These are phyloP conservation scores for Mystacides longicornis DNA, from an alignment of 2,888 invertebrate species.

Conservation along the genomic window DNA sequence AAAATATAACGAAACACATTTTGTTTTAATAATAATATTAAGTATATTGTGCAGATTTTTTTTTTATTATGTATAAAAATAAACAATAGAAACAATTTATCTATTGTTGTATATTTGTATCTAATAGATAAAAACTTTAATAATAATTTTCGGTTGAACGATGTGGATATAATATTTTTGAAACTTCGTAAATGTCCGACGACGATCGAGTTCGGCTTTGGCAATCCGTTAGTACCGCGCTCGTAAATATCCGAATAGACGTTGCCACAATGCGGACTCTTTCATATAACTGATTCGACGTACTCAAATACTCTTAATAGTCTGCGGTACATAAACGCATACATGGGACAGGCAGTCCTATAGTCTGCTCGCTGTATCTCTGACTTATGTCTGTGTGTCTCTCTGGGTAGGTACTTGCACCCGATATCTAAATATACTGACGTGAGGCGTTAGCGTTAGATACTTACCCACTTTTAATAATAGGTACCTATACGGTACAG, in stretches of 20 bases:
- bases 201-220: slow-evolving; percentile 3
- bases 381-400: not conserved
- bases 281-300: slow-evolving; percentile 43
- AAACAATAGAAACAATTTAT: not conserved
- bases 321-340: slow-evolving; percentile 36
- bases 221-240: not conserved
- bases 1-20: not conserved
- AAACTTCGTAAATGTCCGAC: slow-evolving; percentile 14
- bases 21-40: not conserved
- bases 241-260: slow-evolving; percentile 27
- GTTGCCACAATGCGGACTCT: slow-evolving; percentile 50
- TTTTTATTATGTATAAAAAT: not conserved
- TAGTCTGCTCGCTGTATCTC: not conserved
- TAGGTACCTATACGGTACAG: too few species aligned
- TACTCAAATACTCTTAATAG: slow-evolving; percentile 29
- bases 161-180: not conserved
- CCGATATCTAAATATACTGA: too few species aligned
- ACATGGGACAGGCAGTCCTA: slow-evolving; percentile 4
- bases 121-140: not conserved
- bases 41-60: not conserved
- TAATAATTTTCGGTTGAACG: not conserved
- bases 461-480: too few species aligned
- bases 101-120: not conserved
- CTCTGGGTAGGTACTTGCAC: not conserved
- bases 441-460: too few species aligned